Evolutionary conservation across 2,113 vertebrate species (phyloP), one percentile per base, ranked within the genome.

Genomic region (Rhagologus leucostigma): DNA sequence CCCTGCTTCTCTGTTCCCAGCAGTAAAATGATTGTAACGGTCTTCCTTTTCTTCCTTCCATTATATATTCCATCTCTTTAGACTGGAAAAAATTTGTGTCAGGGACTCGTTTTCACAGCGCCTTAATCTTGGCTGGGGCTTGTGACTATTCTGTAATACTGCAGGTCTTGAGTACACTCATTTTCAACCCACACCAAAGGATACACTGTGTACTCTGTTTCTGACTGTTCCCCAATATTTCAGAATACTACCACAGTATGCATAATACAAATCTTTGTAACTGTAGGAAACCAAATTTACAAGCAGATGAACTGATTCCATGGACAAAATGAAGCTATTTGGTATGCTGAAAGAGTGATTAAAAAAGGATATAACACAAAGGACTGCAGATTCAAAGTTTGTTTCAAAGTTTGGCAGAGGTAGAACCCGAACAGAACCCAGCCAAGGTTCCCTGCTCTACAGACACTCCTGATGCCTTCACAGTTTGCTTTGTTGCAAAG

Each of bases 1-100:
- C 56, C 44, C 32, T 59, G 24, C 14, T 44, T 6, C 33, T 93
- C 50, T 65, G 30, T 87, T 91, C 71, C 68, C 76, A 78, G 71
- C 85, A 95, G 49, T 89, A 89, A 94, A 96, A 84, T 29, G 3
- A 86, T 56, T 93, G 60, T 11, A 92, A 88, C 41, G 78, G 26
- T 56, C 44, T 88, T 89, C 56, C 32, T 74, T 77, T 94, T 77
- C 59, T 93, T 88, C 64, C 79, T 80, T 33, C 50, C 59, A 81
- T 70, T 94, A 77, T 92, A 89, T 81, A 22, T 47, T 24, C 75
- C 47, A 78, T 96, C 83, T 92, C 65, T 75, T 95, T 49, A 68
- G 76, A 84, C 42, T 94, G 95, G 73, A 63, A 94, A 94, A 83
- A 24, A 57, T 8, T 32, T 55, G 70, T 65, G 47, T 86, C 88